Base-by-base conservation (phyloP, 2,888 invertebrate genomes). In the Spisula subtruncata region DNA sequence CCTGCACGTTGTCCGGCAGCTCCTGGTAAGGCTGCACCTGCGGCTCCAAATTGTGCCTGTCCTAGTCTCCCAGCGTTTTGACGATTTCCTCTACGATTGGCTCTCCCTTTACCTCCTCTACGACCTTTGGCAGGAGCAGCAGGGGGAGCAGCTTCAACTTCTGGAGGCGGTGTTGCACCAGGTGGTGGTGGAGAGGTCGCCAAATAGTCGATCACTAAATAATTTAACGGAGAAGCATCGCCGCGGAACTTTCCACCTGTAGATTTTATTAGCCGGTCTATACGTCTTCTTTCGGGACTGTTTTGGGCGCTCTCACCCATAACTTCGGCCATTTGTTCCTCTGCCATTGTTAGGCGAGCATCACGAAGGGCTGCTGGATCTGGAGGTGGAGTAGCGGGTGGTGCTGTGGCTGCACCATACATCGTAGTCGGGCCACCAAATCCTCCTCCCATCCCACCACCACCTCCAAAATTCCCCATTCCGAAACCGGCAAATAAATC, bases 251-350 rank as follows among this genome's bases (percentile, higher is more conserved):
- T 56, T 12, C 91, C 91, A 56, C 87, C 87, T 5, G 81, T 81
- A 20, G 46, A n/a, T 54, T 83, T 46, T n/a, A 91, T 89, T 6
- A 91, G 87, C 12, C 85, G 25, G 18, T 89, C 89, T 29, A 91
- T 81, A 46, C 87, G 71, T 48, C 83, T 56, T 56, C 89, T 71
- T 51, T 89, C 91, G 0, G 91, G 89, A 75, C 89, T 89, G 54
- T 80, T 89, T 16, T 51, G 60, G 25, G 88, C 41, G 16, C 87
- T 83, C 83, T 91, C 91, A 0, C 89, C 85, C 83, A 91, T 48
- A 18, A 87, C 87, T 71, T 91, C 91, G 10, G 89, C 85, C 89
- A 91, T 89, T 80, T 89, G 91, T 71, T 89, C 91, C n/a, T 89
- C 89, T 1, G 90, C 88, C 46, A 83, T 48, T 12, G 88, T 86